Conservation (phyloP, 53 echinoderm and acorn worm species). For the Holothuria leucospilota region DNA sequence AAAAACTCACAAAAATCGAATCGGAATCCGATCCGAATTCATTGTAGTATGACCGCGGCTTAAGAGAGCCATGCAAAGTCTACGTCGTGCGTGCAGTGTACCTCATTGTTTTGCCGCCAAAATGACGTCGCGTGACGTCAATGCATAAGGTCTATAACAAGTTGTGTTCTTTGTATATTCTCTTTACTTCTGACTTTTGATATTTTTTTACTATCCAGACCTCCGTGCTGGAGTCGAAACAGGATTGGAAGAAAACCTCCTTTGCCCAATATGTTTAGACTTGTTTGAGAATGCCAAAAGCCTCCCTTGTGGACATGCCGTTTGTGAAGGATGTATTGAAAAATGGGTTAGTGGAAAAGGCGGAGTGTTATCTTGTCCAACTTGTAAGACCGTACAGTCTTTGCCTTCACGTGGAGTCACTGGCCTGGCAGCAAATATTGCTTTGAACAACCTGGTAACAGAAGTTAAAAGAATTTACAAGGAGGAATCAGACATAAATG, state of each 20-base stretch:
- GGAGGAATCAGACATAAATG: not conserved
- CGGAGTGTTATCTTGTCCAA: constrained; percentile 3
- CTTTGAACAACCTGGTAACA: constrained; percentile 15
- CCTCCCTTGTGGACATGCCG: constrained; percentile 28
- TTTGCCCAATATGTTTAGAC: constrained; percentile 28
- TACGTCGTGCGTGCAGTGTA: no score
- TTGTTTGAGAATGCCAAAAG: constrained; percentile 13
- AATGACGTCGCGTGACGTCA: no score
- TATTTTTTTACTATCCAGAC: not conserved
- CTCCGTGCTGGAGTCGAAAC: not conserved
- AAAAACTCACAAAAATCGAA: no score
- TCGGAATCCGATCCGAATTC: no score
- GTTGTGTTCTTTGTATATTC: no score
- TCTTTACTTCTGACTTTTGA: not conserved
- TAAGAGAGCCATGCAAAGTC: no score
- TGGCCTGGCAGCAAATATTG: constrained; percentile 19
- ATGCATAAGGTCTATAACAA: no score
- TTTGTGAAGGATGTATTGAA: constrained; percentile 28
- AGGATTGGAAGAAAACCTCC: not conserved
- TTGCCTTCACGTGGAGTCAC: constrained; percentile 11
- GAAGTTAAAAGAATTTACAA: constrained; percentile 21
- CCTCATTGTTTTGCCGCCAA: no score
- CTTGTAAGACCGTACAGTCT: constrained; percentile 15
- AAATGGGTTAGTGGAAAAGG: constrained; percentile 28
- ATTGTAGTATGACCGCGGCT: no score